Base-by-base conservation (phyloP, 2,888 invertebrate genomes). In the Andrena flavipes region DNA sequence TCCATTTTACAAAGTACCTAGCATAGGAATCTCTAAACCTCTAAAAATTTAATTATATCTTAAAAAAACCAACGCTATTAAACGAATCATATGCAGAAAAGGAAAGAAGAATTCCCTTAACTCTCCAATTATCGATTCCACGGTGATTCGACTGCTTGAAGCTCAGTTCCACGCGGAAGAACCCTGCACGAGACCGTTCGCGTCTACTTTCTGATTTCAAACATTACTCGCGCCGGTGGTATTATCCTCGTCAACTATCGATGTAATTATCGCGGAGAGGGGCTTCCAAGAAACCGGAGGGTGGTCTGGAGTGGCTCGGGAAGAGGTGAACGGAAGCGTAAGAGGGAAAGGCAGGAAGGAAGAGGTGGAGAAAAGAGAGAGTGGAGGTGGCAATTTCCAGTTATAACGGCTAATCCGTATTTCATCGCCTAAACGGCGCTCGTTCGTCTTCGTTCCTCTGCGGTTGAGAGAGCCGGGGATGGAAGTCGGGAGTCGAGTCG, bases 351-450 rank as follows among this genome's bases (percentile, higher is more conserved):
- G 35, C 74, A 20, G 60, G 71, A 74, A 79, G 76, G 78, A 82
- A 84, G 60, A 49, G 48, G 62, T 48, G 54, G 20, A 69, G 63
- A 35, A 72, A 68, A 68, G 78, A 80, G 84, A 75, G 56, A 77
- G 87, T 80, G 86, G 78, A 83, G 85, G 84, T 90, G 90, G 92
- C 92, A 93, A 93, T 93, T 93, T 92, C 91, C 92, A 93, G 92
- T 93, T 93, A 92, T 93, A 92, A 92, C 91, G 92, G 91, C 93
- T 93, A 93, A 93, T 94, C 94, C 93, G 92, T 92, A 93, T 93
- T 93, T 93, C 93, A 94, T 93, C 93, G 93, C 87, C 90, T 90
- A 91, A 91, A 92, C 90, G 91, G 87, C 84, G 87, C 89, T 90
- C 91, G 91, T 92, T 90, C 92, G 91, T 93, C 92, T 92, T 92